Conservation (phyloP, 2,888 invertebrate genomes). For the Acanthosepion lycidas region DNA sequence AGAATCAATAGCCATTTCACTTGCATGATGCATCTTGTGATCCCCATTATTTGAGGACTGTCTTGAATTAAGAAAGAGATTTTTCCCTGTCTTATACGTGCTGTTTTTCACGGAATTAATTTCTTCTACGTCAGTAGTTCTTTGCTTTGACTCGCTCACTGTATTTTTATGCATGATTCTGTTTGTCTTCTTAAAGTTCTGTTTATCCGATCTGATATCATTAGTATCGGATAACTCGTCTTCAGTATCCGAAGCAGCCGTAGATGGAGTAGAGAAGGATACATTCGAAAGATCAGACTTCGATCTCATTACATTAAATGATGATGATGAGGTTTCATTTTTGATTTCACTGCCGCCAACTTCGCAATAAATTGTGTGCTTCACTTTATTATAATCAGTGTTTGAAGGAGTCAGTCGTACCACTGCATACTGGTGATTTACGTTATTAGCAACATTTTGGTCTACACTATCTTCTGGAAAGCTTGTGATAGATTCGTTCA, state of each 20-base stretch:
- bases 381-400: neutral
- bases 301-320: neutral
- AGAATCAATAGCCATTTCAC: slow-evolving; percentile 49
- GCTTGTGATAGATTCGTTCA: neutral
- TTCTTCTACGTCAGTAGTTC: neutral
- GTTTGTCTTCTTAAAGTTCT: neutral
- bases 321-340: neutral
- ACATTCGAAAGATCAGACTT: neutral
- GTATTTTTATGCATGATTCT: neutral
- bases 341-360: neutral
- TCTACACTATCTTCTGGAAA: neutral
- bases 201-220: neutral
- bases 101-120: neutral
- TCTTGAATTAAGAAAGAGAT: neutral
- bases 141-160: neutral
- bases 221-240: slow-evolving; percentile 42
- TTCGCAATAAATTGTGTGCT: slow-evolving; percentile 37
- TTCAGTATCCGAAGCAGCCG: slow-evolving; percentile 14
- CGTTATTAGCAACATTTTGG: neutral
- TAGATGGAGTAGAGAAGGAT: neutral
- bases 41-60: neutral
- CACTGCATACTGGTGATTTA: neutral
- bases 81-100: slow-evolving; percentile 45
- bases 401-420: slow-evolving; percentile 36
- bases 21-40: neutral